Base-by-base conservation (phyloP, 2,888 invertebrate genomes). In the Hypena proboscidalis region DNA sequence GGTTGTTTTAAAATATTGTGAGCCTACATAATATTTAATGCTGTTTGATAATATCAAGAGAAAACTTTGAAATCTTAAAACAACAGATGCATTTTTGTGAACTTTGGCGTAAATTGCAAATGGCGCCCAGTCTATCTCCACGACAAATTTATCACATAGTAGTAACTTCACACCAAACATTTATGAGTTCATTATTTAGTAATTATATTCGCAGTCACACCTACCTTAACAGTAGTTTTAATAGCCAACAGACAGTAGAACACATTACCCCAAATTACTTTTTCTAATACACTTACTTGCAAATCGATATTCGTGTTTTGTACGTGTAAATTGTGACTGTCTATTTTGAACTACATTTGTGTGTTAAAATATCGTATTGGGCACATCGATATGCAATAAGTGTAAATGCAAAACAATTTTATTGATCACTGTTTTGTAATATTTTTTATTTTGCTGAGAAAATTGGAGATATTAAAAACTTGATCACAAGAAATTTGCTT, bases 281-380 rank as follows among this genome's bases (percentile, higher is more conserved):
- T 65, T 63, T 67, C 51, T 69, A 70, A 72, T 74, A 73, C 74
- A 81, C 75, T 81, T 77, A 67, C 72, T 74, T 76, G 77, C 74
- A 73, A 77, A 74, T 77, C 73, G 64, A 74, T 69, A 63, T 46
- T 20, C 22, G 52, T 51, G 34, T 35, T 32, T 37, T 31, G 39
- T 35, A 58, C 39, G 20, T 30, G 13, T 6, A 31, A 13, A 32
- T 32, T 26, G 33, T 43, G 36, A 25, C 19, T 25, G 11, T 37
- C 47, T 54, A 34, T 48, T 56, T 48, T 54, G 43, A n/a, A 34
- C 40, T 54, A 17, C 5, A 47, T 31, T 36, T 58, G 59, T 48
- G 43, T 4, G 22, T 6, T 21, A n/a, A 19, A 35, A 17, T 13
- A 34, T 32, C 39, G 3, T 32, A 19, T 39, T 27, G 19, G 13